A percentile compares a stretch with the other conserved stretches of the same genome.
phyloP scores from a whole-genome alignment of 64 coral and sea anemone species.

The Cladopsammia gracilis region DNA sequence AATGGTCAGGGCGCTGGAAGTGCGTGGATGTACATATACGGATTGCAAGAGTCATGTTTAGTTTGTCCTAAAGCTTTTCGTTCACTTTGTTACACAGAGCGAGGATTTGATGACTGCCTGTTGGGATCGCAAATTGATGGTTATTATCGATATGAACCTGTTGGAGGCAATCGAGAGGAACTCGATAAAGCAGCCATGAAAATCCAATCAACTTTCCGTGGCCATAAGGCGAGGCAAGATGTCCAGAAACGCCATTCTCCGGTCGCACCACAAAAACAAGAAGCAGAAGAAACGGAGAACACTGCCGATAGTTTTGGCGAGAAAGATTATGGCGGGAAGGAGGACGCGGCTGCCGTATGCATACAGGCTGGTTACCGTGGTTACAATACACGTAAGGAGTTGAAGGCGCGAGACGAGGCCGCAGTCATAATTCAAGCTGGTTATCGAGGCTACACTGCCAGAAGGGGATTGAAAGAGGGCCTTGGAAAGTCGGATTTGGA shows the following conservation, averaged over 20 bases:
- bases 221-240: constrained; percentile 43
- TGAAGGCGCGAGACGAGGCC: constrained; percentile 29
- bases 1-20: no score
- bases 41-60: background rate
- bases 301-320: background rate
- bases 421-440: constrained; percentile 76
- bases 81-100: constrained; percentile 53
- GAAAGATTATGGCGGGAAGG: background rate
- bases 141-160: constrained; percentile 83
- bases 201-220: constrained; percentile 65
- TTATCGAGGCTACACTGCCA: constrained; percentile 67
- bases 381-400: constrained; percentile 60
- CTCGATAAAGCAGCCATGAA: constrained; percentile 64
- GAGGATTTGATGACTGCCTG: constrained; percentile 90
- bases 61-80: background rate
- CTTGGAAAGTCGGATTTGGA: background rate
- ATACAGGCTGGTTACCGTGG: constrained; percentile 89
- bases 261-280: background rate
- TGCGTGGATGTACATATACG: no score
- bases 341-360: constrained; percentile 39
- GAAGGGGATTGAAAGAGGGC: constrained; percentile 28
- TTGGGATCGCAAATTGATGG: constrained; percentile 95
- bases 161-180: background rate
- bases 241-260: background rate
- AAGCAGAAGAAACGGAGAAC: background rate